phyloP scores from a whole-genome alignment of 2,797 vertebrate species.

The Intellagama lesueurii region DNA sequence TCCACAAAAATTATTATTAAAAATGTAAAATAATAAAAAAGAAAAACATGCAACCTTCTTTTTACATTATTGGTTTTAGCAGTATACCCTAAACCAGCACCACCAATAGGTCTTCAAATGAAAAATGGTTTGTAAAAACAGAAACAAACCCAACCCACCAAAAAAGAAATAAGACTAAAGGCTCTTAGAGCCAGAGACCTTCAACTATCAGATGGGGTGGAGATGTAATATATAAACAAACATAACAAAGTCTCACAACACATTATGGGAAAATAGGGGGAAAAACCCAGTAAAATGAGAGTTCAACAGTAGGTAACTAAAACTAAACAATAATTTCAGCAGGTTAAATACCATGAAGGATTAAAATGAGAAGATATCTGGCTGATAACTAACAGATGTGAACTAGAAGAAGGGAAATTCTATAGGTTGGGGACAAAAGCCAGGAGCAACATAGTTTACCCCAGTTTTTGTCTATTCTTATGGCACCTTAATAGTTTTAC shows the following conservation, averaged over 20 bases:
- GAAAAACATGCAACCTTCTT: neutral
- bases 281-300: neutral
- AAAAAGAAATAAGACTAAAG: neutral
- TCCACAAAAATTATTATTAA: neutral
- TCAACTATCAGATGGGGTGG: neutral
- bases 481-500: neutral
- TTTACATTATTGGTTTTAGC: neutral
- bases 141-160: neutral
- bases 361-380: neutral
- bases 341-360: neutral
- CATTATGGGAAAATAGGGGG: neutral
- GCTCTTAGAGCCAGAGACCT: neutral
- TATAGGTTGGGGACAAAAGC: neutral
- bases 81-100: neutral
- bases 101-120: neutral
- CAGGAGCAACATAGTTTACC: neutral
- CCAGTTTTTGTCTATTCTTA: neutral
- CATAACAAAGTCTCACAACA: neutral
- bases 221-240: neutral
- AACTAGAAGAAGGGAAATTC: neutral
- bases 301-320: neutral
- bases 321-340: neutral
- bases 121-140: neutral
- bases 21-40: too few relatives aligned
- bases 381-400: neutral